phyloP scores from a whole-genome alignment of 2,797 vertebrate species.

The Sphenopsis melanotis region DNA sequence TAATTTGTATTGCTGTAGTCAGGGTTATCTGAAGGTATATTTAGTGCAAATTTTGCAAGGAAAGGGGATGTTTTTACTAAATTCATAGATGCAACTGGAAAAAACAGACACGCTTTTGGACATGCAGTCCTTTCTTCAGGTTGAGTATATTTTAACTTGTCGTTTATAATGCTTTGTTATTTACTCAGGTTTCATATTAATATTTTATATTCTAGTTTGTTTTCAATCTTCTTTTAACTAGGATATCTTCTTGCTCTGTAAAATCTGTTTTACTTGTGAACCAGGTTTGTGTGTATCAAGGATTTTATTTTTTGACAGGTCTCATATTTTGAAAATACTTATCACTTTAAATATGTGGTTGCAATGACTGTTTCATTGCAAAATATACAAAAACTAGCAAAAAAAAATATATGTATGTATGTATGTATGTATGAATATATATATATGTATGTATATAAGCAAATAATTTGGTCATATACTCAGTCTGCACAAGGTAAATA shows the following conservation, averaged over 20 bases:
- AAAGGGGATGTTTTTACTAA: background rate
- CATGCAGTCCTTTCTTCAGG: background rate
- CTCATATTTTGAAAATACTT: background rate
- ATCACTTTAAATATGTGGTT: background rate
- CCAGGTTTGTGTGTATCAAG: background rate
- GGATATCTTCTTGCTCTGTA: background rate
- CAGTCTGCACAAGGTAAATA: background rate
- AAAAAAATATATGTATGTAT: background rate
- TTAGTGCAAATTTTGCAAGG: background rate
- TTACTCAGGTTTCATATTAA: background rate
- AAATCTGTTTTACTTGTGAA: background rate
- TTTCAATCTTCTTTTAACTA: constrained; percentile 3
- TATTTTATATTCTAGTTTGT: constrained; percentile 3
- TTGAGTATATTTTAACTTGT: background rate
- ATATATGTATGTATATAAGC: rapidly evolving
- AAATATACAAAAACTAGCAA: background rate
- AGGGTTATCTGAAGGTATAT: background rate
- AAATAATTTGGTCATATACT: background rate
- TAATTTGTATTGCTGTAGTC: background rate
- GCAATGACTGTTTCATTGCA: background rate
- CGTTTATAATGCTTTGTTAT: background rate
- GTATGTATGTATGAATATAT: background rate
- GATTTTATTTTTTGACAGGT: background rate
- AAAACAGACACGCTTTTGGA: background rate
- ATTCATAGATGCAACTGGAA: background rate